Evolutionary conservation across 1,140 invertebrate genomes (phyloP).

Genomic region (Gonatopus flavifemur): DNA sequence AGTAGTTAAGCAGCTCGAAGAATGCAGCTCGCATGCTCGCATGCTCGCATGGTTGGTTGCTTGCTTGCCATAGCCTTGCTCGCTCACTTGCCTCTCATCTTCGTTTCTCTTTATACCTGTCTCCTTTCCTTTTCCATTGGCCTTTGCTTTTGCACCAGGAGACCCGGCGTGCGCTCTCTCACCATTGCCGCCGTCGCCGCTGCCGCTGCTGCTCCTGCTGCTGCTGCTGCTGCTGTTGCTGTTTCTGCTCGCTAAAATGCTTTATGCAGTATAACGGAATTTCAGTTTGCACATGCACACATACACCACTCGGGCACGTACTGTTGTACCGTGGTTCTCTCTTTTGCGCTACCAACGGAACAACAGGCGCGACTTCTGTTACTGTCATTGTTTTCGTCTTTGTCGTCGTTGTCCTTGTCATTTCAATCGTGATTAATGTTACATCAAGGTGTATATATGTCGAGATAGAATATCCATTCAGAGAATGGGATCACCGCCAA

Average conservation of each 20-base stretch:
- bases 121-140: no score
- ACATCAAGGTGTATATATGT: no score
- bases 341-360: conserved; percentile 24
- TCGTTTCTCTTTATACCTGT: not conserved
- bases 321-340: conserved; percentile 6
- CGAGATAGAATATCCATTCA: no score
- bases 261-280: conserved; percentile 41
- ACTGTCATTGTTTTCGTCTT: conserved; percentile 2
- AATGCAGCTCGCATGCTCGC: conserved; percentile 44
- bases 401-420: conserved; percentile 13
- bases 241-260: conserved; percentile 12
- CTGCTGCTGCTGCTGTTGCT: not conserved
- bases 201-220: conserved; percentile 1
- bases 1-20: conserved; percentile 42
- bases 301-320: conserved; percentile 3
- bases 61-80: not conserved
- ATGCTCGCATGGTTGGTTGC: no score
- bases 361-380: conserved; percentile 14
- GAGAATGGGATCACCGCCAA: no score
- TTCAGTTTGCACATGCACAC: conserved; percentile 39
- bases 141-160: no score
- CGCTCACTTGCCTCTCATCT: not conserved
- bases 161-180: not conserved
- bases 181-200: conserved; percentile 1
- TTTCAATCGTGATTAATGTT: conserved; percentile 22